These are phyloP conservation scores for Oreochromis tanganicae DNA, from an alignment of 2,113 vertebrate species.

Conservation along the genomic window DNA sequence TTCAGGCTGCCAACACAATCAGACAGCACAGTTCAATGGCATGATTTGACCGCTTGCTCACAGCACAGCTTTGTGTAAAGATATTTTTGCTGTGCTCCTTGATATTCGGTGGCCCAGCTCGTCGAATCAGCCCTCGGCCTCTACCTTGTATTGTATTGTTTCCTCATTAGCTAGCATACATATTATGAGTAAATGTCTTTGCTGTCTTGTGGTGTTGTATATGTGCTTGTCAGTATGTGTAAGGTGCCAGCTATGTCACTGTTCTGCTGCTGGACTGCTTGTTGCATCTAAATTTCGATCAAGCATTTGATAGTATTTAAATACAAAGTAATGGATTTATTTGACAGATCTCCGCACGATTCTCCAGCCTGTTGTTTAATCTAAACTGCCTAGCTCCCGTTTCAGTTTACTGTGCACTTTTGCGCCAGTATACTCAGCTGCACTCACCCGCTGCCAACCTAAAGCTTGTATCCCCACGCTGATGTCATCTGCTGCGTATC, in stretches of 20 bases:
- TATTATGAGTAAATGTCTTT: not conserved
- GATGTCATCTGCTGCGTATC: constrained; percentile 6
- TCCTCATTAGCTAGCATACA: not conserved
- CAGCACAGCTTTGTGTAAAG: not conserved
- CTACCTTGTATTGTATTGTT: not conserved
- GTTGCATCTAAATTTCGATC: not conserved
- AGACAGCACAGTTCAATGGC: not conserved
- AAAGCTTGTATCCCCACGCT: not conserved
- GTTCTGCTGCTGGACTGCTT: not conserved
- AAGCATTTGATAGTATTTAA: not conserved
- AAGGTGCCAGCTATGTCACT: not conserved
- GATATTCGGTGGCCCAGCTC: not conserved
- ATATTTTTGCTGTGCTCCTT: not conserved
- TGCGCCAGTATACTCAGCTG: not conserved
- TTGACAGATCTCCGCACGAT: not conserved
- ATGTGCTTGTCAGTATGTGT: not conserved
- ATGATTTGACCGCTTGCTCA: not conserved
- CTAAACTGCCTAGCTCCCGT: not conserved
- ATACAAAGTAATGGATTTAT: not conserved
- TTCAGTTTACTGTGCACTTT: not conserved
- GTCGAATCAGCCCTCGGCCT: not conserved
- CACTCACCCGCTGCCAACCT: not conserved
- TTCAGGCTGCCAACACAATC: not conserved
- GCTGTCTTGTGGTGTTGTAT: not conserved
- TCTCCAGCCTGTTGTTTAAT: not conserved